Evolutionary conservation across 1,140 invertebrate species (phyloP).

Genomic region (Helicoverpa armigera): DNA sequence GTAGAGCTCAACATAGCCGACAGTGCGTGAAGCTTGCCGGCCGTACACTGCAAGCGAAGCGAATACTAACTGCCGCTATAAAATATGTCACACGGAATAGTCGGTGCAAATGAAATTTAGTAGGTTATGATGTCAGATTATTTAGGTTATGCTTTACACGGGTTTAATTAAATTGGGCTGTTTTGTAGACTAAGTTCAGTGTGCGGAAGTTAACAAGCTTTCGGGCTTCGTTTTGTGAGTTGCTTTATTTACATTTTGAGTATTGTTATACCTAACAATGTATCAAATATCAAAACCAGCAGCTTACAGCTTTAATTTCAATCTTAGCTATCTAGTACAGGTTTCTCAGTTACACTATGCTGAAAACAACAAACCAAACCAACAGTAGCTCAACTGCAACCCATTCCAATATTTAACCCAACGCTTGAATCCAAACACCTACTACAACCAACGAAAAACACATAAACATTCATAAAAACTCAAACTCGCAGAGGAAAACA

Average conservation of each 20-base stretch:
- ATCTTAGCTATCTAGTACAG: no score
- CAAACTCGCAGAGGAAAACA: slow-evolving; percentile 35
- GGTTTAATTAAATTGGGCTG: slow-evolving; percentile 4
- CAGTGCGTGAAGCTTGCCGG: slow-evolving; percentile 25
- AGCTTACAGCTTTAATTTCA: no score
- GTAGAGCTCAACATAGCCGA: slow-evolving; percentile 28
- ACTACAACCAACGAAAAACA: slow-evolving; percentile 9
- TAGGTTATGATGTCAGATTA: slow-evolving; percentile 26
- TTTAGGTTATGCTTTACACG: slow-evolving; percentile 18
- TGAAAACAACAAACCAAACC: no score
- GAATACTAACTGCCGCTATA: slow-evolving; percentile 10
- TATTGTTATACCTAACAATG: background rate
- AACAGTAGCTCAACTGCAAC: background rate
- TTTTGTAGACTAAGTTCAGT: background rate
- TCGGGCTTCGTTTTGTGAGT: background rate
- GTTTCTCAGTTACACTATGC: no score
- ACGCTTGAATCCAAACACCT: background rate
- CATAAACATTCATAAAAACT: slow-evolving; percentile 35
- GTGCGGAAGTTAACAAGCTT: background rate
- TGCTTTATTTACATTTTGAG: background rate
- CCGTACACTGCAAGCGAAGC: slow-evolving; percentile 33
- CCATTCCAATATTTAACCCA: slow-evolving; percentile 13
- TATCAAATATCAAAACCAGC: no score
- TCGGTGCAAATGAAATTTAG: slow-evolving; percentile 12
- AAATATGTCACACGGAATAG: slow-evolving; percentile 11